Percentiles rank a stretch among this genome's conserved stretches.
Evolutionary conservation across 2,113 vertebrate species (phyloP).

Genomic region (Prinia subflava): DNA sequence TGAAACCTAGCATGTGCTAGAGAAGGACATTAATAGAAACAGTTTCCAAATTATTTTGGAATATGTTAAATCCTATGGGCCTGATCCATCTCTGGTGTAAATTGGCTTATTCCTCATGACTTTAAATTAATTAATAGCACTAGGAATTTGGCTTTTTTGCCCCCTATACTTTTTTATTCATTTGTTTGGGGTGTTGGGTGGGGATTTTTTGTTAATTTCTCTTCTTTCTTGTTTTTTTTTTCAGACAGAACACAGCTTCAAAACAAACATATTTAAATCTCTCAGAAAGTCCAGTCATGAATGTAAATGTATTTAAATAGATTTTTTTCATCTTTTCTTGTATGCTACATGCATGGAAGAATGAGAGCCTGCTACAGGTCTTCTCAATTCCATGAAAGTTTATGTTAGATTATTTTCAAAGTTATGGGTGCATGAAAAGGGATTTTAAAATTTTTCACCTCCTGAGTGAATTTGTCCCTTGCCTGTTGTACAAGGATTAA

Average conservation of each 20-base stretch:
- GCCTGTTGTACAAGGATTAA: not conserved
- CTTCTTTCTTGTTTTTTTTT: not conserved
- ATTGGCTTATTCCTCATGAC: not conserved
- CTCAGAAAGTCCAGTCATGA: not conserved
- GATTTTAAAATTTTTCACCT: not conserved
- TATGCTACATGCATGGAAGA: not conserved
- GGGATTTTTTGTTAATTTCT: fast-evolving
- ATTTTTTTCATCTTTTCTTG: not conserved
- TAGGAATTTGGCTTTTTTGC: not conserved
- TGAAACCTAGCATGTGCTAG: not conserved
- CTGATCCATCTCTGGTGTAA: not conserved
- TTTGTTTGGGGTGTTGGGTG: not conserved
- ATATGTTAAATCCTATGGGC: not conserved
- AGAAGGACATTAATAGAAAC: not conserved
- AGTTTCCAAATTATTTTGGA: not conserved
- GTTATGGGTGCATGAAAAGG: not conserved
- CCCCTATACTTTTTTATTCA: fast-evolving
- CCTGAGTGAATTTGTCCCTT: not conserved
- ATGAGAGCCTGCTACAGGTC: not conserved
- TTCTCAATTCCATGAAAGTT: not conserved
- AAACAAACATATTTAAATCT: not conserved
- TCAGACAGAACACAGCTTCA: not conserved
- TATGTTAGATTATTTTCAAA: not conserved
- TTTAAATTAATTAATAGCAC: not conserved
- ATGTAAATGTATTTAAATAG: not conserved